Base-by-base conservation (phyloP, 1,140 invertebrate genomes). In the Diabrotica virgifera region DNA sequence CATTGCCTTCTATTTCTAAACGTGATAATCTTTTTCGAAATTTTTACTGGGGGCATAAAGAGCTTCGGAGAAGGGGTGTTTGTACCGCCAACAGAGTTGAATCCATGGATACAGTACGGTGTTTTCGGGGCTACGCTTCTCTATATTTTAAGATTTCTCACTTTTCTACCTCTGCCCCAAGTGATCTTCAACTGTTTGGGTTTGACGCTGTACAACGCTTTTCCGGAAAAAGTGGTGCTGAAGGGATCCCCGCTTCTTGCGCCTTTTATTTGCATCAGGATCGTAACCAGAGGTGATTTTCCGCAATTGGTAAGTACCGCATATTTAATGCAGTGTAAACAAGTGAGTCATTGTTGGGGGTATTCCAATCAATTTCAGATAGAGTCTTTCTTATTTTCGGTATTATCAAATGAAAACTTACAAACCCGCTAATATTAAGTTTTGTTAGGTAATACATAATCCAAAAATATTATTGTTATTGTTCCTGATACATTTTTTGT, bases 241-340 rank as follows among this genome's bases (percentile, higher is more conserved):
- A 95, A 96, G 80, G 91, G 71, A 6, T 95, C 93, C 2, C 95
- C 94, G 9, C 79, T 97, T 6, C 79, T 97, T 64, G 94, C 95
- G 13, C 96, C 97, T 5, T 98, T 98, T 78, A 90, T 99, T 56
- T 98, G 95, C 78, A 93, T 99, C 67, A 85, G 97, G 59, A 89
- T 97, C 6, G 97, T 99, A 0, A 99, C 97, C 0, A 85, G 95
- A 65, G 97, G 97, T 1, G 94, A 97, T 80, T 98, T 91, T 81
- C 94, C 96, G 2, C 89, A 96, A 65, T 81, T 99, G 56, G 95
- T 46, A 46, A 46, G 40, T 46, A 46, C 40, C n/a, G n/a, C 5
- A 46, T 8, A 10, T 46, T 46, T 46, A 46, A 10, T 46, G n/a
- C 40, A 46, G n/a, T 46, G 24, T 24, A 24, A 24, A 24, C 4